Percentiles rank a stretch among this genome's conserved stretches.
phyloP scores from a whole-genome alignment of 1,140 invertebrate species.

The Pseudachorutes palmiensis region DNA sequence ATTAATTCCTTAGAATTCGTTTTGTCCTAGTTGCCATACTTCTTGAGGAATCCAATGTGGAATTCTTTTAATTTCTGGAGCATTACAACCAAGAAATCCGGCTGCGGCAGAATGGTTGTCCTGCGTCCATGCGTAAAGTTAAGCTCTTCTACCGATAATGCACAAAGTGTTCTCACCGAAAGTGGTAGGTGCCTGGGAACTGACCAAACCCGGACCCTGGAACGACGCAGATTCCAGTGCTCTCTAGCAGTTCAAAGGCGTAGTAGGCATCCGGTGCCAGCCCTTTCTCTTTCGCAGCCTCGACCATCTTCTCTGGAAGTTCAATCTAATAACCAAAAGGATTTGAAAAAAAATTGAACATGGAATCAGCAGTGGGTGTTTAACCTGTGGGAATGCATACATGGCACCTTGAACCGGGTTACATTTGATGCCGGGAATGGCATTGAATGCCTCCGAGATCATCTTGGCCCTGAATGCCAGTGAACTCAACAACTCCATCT shows the following conservation, averaged over 20 bases:
- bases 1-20: no score
- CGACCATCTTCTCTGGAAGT: constrained; percentile 66
- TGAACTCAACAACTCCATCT: constrained; percentile 49
- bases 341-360: neutral
- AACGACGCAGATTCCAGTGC: constrained; percentile 31
- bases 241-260: constrained; percentile 46
- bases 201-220: constrained; percentile 33
- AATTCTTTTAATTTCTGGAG: no score
- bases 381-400: constrained; percentile 29
- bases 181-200: constrained; percentile 28
- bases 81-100: no score
- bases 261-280: constrained; percentile 85
- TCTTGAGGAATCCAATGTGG: no score
- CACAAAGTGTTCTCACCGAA: no score
- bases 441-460: constrained; percentile 20
- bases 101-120: no score
- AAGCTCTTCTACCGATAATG: no score
- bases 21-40: no score
- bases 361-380: neutral
- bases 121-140: no score
- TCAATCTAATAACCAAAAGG: constrained; percentile 45
- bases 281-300: constrained; percentile 61
- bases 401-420: constrained; percentile 31
- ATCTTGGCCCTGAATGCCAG: constrained; percentile 45
- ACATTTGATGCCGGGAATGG: constrained; percentile 26